phyloP scores from a whole-genome alignment of 2,888 invertebrate species.

The Caenorhabditis parvicauda region DNA sequence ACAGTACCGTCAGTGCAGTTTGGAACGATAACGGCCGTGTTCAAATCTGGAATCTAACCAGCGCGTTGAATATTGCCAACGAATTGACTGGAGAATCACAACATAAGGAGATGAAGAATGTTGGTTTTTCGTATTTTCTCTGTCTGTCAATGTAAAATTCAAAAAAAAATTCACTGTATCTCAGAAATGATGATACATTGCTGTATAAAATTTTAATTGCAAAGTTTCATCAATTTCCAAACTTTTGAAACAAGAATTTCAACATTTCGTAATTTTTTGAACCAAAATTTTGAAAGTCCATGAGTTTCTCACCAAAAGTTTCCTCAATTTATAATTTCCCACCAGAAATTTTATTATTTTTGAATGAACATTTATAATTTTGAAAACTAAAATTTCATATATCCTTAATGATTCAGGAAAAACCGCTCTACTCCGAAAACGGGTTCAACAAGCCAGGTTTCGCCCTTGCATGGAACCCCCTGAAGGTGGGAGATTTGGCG shows the following conservation, averaged over 20 bases:
- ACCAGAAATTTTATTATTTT: not conserved
- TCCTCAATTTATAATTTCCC: no score
- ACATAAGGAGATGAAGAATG: constrained; percentile 51
- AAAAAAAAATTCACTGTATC: no score
- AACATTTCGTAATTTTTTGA: no score
- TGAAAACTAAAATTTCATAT: not conserved
- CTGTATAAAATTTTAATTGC: no score
- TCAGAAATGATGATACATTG: no score
- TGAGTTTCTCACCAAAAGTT: not conserved
- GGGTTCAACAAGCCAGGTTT: constrained; percentile 93
- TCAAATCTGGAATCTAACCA: constrained; percentile 78
- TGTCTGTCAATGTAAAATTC: no score
- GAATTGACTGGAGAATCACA: constrained; percentile 67
- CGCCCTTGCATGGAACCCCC: constrained; percentile 86
- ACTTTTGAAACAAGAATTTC: no score
- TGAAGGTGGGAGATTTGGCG: constrained; percentile 73
- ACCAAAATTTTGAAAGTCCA: not conserved
- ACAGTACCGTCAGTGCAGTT: constrained; percentile 78
- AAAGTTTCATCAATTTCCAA: no score
- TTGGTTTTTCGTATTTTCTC: no score
- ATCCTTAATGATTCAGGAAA: constrained; percentile 34
- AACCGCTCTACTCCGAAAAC: constrained; percentile 80
- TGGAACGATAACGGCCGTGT: constrained; percentile 95
- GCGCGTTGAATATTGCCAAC: constrained; percentile 79
- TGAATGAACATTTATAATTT: not conserved